A percentile compares a stretch with the other conserved stretches of the same genome.
These are phyloP conservation scores for Parnassius mnemosyne DNA, from an alignment of 2,888 invertebrate species.

Conservation along the genomic window DNA sequence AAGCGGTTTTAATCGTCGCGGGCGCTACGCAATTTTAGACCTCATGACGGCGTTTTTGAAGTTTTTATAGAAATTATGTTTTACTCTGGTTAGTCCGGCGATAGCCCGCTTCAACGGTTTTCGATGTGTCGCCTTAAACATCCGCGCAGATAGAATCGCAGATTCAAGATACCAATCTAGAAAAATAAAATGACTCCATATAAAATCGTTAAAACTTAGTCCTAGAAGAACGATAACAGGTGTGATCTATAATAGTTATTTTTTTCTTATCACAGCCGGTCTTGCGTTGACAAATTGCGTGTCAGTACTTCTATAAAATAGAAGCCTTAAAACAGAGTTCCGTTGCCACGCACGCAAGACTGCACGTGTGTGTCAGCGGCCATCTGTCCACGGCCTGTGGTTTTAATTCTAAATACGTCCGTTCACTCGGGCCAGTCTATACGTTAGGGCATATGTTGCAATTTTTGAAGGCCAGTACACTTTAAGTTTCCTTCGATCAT, in stretches of 20 bases:
- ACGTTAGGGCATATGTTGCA: slow-evolving; percentile 1
- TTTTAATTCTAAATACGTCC: slow-evolving; percentile 21
- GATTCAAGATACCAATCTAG: no score
- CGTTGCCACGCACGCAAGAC: slow-evolving; percentile 27
- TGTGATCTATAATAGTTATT: background rate
- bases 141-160: no score
- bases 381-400: slow-evolving; percentile 23
- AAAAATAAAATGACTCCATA: no score
- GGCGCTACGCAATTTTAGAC: no score
- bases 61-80: no score
- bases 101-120: no score
- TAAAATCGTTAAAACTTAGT: no score
- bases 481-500: no score
- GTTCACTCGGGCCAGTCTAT: background rate
- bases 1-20: no score
- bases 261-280: slow-evolving; percentile 1
- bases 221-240: background rate
- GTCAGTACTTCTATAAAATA: slow-evolving; percentile 29
- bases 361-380: slow-evolving; percentile 14
- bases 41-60: no score
- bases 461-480: background rate
- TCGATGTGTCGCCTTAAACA: no score
- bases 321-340: slow-evolving; percentile 40
- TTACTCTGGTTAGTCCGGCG: no score
- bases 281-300: slow-evolving; percentile 28